Conservation (phyloP, 2,113 vertebrate genomes). For the Proterorhinus semilunaris region DNA sequence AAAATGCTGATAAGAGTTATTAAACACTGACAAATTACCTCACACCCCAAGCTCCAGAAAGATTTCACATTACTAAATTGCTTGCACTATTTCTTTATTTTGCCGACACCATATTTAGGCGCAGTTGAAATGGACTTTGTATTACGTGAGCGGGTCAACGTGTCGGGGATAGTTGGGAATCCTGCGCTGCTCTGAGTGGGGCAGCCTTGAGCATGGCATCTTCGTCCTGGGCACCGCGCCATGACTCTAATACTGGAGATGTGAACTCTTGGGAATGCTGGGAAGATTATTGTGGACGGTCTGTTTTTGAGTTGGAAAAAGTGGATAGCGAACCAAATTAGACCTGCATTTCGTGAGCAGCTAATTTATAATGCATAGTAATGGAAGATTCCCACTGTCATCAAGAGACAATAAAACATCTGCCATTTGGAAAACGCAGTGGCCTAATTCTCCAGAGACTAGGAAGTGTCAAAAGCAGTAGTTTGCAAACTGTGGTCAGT, state of each 20-base stretch:
- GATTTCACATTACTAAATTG: constrained; percentile 52
- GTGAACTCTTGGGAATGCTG: constrained; percentile 71
- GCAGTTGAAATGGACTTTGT: constrained; percentile 55
- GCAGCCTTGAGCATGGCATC: constrained; percentile 63
- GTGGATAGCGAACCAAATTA: not conserved
- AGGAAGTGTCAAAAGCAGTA: constrained; percentile 25
- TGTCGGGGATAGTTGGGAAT: constrained; percentile 60
- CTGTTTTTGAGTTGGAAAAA: constrained; percentile 25
- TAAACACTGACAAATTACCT: constrained; percentile 41
- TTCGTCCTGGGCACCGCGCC: constrained; percentile 68
- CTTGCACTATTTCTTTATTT: constrained; percentile 48
- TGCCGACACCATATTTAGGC: constrained; percentile 54
- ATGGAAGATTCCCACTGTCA: constrained; percentile 4
- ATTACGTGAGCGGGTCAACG: constrained; percentile 45
- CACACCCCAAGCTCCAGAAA: constrained; percentile 36
- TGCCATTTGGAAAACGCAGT: constrained; percentile 23
- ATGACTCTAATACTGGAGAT: constrained; percentile 74
- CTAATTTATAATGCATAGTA: not conserved
- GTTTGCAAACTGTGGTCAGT: not conserved
- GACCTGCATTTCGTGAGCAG: not conserved
- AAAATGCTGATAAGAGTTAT: constrained; percentile 47
- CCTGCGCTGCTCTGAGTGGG: constrained; percentile 53
- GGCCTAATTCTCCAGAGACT: constrained; percentile 11
- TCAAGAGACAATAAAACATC: not conserved
- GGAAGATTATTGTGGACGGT: constrained; percentile 52